These are phyloP conservation scores for Melieria picta DNA, from an alignment of 2,888 invertebrate species.

Conservation along the genomic window DNA sequence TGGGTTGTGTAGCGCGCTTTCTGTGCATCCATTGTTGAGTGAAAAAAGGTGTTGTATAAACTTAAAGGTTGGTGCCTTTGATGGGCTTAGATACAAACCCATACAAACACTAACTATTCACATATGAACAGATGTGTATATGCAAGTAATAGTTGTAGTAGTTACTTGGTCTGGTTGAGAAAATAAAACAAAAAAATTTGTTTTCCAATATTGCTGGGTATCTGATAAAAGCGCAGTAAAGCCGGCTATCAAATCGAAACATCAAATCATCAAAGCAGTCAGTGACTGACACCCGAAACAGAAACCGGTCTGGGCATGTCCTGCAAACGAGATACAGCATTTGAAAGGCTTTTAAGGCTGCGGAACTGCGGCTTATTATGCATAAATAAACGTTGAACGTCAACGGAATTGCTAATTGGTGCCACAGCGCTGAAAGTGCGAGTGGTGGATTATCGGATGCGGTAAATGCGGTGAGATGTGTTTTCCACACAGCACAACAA, in stretches of 20 bases:
- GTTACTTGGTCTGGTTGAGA: too few relatives aligned
- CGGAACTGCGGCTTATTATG: constrained; percentile 5
- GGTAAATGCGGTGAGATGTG: neutral
- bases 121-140: too few relatives aligned
- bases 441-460: neutral
- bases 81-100: too few relatives aligned
- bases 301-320: neutral
- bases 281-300: neutral
- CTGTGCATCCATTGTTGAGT: too few relatives aligned
- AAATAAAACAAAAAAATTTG: too few relatives aligned
- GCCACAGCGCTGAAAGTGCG: neutral
- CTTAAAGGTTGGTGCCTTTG: too few relatives aligned
- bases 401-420: constrained; percentile 12
- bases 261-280: neutral
- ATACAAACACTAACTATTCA: too few relatives aligned
- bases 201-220: too few relatives aligned
- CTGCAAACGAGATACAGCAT: neutral
- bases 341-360: neutral
- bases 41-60: too few relatives aligned
- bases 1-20: too few relatives aligned
- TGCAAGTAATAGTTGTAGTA: too few relatives aligned
- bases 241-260: neutral
- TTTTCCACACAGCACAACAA: neutral
- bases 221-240: neutral
- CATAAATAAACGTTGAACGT: constrained; percentile 6